A percentile compares a stretch with the other conserved stretches of the same genome.
phyloP scores from a whole-genome alignment of 1,140 invertebrate genomes.

The Phortica variegata region DNA sequence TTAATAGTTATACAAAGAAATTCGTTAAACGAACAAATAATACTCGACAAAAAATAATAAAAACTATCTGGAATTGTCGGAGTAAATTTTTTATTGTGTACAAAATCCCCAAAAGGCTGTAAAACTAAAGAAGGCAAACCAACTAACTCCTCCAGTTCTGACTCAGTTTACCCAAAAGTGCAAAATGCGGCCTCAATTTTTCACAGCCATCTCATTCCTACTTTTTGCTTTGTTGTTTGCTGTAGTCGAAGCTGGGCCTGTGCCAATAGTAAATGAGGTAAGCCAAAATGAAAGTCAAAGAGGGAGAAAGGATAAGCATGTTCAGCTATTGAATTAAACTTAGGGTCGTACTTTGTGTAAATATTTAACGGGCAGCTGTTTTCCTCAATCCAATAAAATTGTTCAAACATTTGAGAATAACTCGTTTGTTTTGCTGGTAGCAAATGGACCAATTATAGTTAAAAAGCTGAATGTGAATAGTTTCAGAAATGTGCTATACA shows the following conservation, averaged over 20 bases:
- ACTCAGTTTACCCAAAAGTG: no score
- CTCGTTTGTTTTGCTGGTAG: conserved; percentile 8
- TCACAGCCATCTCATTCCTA: conserved; percentile 36
- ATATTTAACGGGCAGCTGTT: background rate
- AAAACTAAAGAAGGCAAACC: conserved; percentile 3
- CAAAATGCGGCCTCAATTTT: conserved; percentile 45
- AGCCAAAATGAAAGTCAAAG: conserved; percentile 15
- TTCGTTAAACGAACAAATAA: no score
- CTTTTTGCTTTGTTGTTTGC: conserved; percentile 38
- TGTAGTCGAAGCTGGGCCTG: conserved; percentile 45
- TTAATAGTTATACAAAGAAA: no score
- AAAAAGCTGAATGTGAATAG: no score
- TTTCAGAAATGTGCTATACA: no score
- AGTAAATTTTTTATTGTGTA: background rate
- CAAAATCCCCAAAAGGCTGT: conserved; percentile 13
- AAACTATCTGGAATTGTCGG: background rate
- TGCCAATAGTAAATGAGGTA: conserved; percentile 56
- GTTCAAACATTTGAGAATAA: conserved; percentile 15
- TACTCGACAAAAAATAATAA: background rate
- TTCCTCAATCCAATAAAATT: background rate
- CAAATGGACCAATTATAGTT: conserved; percentile 17
- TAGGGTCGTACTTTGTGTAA: background rate
- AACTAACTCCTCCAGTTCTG: no score
- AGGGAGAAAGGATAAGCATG: background rate
- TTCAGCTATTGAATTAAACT: background rate